Conservation (phyloP, 2,113 vertebrate species). For the Platichthys stellatus region DNA sequence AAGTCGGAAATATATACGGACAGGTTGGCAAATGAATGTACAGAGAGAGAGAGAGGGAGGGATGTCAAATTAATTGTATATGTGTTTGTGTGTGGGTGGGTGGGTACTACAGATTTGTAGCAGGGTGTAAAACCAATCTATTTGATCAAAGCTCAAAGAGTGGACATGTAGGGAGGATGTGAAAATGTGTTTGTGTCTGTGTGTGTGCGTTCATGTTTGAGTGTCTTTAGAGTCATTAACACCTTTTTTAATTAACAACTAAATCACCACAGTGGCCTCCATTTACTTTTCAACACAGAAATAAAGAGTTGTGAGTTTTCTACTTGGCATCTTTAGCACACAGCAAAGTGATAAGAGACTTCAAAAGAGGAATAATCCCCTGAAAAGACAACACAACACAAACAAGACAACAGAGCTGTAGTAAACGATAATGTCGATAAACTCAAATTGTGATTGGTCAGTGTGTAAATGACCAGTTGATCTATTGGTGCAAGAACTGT, state of each 20-base stretch:
- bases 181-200: slow-evolving; percentile 5
- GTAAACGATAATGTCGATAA: no score
- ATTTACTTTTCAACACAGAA: no score
- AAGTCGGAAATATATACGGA: slow-evolving; percentile 28
- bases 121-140: slow-evolving; percentile 25
- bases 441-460: background rate
- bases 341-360: no score
- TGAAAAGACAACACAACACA: no score
- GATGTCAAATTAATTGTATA: slow-evolving; percentile 23
- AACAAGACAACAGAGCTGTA: no score
- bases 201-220: background rate
- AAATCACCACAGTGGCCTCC: no score
- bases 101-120: slow-evolving; percentile 11
- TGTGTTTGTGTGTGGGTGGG: slow-evolving; percentile 11
- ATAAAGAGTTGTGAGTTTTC: no score
- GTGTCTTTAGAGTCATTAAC: no score
- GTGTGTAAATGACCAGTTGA: background rate
- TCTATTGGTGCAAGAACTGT: background rate
- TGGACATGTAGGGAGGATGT: slow-evolving; percentile 20
- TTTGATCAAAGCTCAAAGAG: slow-evolving; percentile 34
- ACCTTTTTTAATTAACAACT: no score
- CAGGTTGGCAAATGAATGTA: slow-evolving; percentile 35
- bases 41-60: background rate
- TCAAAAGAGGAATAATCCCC: no score
- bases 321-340: no score